These are phyloP conservation scores for Denticeps clupeoides DNA, from an alignment of 2,797 vertebrate species.

Conservation along the genomic window DNA sequence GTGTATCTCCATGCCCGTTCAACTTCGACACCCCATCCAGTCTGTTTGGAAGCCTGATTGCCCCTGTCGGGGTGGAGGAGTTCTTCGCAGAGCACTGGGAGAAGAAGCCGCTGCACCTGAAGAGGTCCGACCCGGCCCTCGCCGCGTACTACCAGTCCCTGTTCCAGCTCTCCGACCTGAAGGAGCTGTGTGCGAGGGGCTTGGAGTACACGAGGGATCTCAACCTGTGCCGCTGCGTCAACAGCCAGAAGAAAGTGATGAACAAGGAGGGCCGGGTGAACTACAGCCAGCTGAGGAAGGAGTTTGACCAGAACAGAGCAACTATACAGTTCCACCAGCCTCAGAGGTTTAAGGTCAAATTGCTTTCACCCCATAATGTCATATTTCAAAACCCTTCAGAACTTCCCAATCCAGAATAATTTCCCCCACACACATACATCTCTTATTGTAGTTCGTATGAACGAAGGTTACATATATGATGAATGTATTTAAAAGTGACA, in stretches of 20 bases:
- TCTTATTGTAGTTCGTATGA: too few species aligned
- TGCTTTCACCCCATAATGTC: too few species aligned
- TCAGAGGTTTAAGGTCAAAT: conserved; percentile 88
- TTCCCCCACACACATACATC: too few species aligned
- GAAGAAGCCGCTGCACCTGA: conserved; percentile 73
- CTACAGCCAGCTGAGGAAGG: conserved; percentile 64
- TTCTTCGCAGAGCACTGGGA: conserved; percentile 86
- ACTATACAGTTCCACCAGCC: conserved; percentile 90
- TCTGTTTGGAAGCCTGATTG: conserved; percentile 75
- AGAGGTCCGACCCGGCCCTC: conserved; percentile 50
- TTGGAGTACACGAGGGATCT: conserved; percentile 68
- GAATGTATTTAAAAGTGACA: too few species aligned
- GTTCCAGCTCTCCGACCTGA: conserved; percentile 70
- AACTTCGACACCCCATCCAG: conserved; percentile 55
- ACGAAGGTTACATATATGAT: too few species aligned
- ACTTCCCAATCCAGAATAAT: too few species aligned
- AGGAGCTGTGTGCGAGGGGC: conserved; percentile 54
- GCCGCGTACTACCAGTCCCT: conserved; percentile 64
- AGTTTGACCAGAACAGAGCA: conserved; percentile 70
- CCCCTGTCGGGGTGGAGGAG: conserved; percentile 54
- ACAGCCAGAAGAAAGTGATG: conserved; percentile 70
- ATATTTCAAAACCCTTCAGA: too few species aligned
- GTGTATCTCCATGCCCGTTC: conserved; percentile 22
- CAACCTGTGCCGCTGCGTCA: conserved; percentile 68
- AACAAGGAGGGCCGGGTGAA: conserved; percentile 69